phyloP scores from a whole-genome alignment of 2,113 vertebrate genomes.

The Odocoileus hemionus region DNA sequence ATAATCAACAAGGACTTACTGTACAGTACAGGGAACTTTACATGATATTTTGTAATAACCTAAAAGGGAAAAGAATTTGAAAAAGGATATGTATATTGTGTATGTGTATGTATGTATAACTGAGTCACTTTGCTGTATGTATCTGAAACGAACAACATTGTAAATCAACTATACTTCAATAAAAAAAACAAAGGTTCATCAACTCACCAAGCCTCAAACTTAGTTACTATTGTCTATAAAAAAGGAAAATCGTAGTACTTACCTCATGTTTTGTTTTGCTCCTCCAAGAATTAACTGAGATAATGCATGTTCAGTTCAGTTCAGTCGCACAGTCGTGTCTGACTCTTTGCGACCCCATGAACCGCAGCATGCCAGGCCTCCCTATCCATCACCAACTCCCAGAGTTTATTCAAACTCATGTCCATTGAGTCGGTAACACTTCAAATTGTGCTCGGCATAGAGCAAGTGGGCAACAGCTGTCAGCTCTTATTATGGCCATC shows the following conservation, averaged over 20 bases:
- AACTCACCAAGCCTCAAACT: neutral
- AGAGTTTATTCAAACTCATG: too few species aligned
- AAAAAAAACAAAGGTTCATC: neutral
- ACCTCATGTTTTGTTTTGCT: neutral
- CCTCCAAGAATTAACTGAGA: neutral
- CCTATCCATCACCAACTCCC: too few species aligned
- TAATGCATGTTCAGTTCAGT: neutral
- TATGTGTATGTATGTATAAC: neutral
- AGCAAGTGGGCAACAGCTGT: neutral
- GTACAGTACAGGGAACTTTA: too few species aligned
- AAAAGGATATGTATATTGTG: neutral
- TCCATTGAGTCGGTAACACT: neutral
- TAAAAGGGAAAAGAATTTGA: neutral
- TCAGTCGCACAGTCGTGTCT: too few species aligned
- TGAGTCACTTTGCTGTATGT: neutral
- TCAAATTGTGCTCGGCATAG: neutral
- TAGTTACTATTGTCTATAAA: neutral
- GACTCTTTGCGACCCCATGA: too few species aligned
- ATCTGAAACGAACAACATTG: neutral
- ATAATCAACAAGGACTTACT: neutral
- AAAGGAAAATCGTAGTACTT: neutral
- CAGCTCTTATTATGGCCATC: neutral
- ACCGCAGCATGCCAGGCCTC: too few species aligned
- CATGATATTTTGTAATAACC: neutral
- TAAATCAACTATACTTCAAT: neutral